phyloP scores from a whole-genome alignment of 2,113 vertebrate species.

The Pygoscelis antarcticus region DNA sequence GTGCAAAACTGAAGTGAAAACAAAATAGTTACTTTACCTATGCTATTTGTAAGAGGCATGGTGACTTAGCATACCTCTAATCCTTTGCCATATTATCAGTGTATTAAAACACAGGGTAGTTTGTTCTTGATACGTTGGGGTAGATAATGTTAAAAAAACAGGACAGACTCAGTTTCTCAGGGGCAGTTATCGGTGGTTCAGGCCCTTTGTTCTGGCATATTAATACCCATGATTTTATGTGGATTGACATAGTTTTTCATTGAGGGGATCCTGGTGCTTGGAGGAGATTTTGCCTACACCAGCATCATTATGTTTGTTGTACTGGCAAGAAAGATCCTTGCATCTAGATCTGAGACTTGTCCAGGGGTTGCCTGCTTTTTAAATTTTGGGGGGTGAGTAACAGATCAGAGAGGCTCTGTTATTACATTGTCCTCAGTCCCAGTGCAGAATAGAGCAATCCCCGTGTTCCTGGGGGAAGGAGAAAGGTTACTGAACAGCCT shows the following conservation, averaged over 20 bases:
- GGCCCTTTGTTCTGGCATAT: neutral
- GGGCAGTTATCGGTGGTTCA: neutral
- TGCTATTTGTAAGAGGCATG: neutral
- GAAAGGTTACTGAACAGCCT: neutral
- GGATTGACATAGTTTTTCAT: neutral
- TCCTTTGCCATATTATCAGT: neutral
- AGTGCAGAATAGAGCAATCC: neutral
- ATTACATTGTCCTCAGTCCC: neutral
- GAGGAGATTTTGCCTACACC: neutral
- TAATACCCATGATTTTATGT: neutral
- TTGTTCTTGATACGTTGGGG: neutral
- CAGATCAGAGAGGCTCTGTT: neutral
- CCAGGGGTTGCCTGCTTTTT: neutral
- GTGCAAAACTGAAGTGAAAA: neutral
- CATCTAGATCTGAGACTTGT: neutral
- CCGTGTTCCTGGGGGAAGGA: neutral
- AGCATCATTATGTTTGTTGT: neutral
- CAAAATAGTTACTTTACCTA: neutral
- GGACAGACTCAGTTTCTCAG: neutral
- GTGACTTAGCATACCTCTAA: fast-evolving
- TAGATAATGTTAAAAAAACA: neutral
- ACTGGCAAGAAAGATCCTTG: neutral
- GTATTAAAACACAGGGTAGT: neutral
- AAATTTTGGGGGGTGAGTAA: neutral
- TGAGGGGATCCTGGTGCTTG: neutral